Percentiles rank a stretch among this genome's conserved stretches.
Evolutionary conservation across 2,113 vertebrate genomes (phyloP).

Genomic region (Garra rufa): DNA sequence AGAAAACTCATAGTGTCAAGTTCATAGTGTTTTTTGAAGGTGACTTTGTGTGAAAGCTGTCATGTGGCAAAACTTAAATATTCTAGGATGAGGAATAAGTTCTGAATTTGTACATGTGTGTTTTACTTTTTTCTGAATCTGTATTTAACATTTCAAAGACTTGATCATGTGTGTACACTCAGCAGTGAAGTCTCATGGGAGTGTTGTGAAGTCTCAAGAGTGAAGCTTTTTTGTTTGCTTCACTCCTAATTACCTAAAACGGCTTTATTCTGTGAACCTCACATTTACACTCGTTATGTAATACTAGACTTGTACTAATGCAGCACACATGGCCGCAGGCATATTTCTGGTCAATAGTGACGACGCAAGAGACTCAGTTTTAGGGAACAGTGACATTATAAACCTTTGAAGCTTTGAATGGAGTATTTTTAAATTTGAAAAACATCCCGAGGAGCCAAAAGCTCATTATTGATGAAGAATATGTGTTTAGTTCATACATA

Average conservation of each 20-base stretch:
- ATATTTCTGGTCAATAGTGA: neutral
- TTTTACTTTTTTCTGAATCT: neutral
- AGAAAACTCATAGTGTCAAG: neutral
- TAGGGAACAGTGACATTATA: neutral
- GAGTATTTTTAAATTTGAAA: neutral
- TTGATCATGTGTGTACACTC: neutral
- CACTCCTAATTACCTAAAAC: neutral
- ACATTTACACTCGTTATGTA: neutral
- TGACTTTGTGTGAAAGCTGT: neutral
- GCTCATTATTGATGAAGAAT: neutral
- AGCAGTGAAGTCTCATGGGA: neutral
- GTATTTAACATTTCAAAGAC: conserved; percentile 3
- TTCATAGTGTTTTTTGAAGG: neutral
- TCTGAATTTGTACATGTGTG: neutral
- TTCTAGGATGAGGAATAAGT: neutral
- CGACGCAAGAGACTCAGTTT: neutral
- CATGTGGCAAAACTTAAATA: neutral
- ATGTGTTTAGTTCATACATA: neutral
- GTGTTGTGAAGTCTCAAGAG: neutral
- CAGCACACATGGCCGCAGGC: neutral
- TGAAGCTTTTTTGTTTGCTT: neutral
- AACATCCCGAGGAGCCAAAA: conserved; percentile 1
- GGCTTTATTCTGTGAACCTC: neutral
- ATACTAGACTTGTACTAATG: neutral
- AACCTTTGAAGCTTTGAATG: conserved; percentile 2